These are phyloP conservation scores for Trichonephila inaurata DNA, from an alignment of 1,140 invertebrate genomes.

Conservation along the genomic window DNA sequence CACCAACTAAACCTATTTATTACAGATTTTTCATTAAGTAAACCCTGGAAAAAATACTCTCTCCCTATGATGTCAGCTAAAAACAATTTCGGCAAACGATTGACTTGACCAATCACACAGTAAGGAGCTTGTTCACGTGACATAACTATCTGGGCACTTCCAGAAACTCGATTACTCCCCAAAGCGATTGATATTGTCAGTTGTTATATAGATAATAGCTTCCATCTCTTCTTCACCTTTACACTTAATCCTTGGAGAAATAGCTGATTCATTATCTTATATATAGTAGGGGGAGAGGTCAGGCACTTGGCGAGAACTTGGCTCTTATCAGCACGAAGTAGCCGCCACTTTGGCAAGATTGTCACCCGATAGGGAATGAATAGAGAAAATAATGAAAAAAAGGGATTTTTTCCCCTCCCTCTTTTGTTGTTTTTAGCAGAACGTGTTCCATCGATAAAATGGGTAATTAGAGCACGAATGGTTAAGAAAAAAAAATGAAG, in stretches of 20 bases:
- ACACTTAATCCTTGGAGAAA: conserved; percentile 4
- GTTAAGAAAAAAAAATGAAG: no score
- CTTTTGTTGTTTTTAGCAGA: not conserved
- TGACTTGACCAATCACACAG: not conserved
- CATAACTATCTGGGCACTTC: conserved; percentile 7
- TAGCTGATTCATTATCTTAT: conserved; percentile 26
- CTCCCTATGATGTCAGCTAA: no score
- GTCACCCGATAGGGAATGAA: not conserved
- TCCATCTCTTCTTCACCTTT: not conserved
- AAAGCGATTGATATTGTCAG: conserved; percentile 7
- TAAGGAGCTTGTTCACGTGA: not conserved
- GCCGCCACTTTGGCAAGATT: conserved; percentile 8
- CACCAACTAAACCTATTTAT: no score
- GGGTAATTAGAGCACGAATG: not conserved
- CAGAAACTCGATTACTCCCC: conserved; percentile 23
- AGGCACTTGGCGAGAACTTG: conserved; percentile 28
- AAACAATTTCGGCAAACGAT: not conserved
- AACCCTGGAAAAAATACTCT: no score
- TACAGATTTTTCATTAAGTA: no score
- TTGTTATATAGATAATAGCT: conserved; percentile 9
- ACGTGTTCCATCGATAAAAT: not conserved
- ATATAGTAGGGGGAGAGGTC: not conserved
- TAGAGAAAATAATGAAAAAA: not conserved
- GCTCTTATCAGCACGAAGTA: not conserved
- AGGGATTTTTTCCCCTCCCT: not conserved